phyloP scores from a whole-genome alignment of 2,113 vertebrate genomes.

The Laticauda laticaudata region DNA sequence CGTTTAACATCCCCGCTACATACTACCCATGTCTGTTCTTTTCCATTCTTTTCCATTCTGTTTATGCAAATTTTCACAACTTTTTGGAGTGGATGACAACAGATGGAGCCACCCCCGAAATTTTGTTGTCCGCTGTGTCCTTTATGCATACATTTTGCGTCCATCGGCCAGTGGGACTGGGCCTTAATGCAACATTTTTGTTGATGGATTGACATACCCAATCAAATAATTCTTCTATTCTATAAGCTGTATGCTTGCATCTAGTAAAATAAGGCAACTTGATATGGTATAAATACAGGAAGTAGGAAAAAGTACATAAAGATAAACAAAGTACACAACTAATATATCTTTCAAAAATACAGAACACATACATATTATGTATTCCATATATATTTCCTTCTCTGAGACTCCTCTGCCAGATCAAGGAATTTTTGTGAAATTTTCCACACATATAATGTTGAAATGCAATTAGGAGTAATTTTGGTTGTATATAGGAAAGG shows the following conservation, averaged over 20 bases:
- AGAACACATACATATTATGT: neutral
- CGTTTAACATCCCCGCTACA: no score
- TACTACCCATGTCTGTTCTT: no score
- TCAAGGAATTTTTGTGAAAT: neutral
- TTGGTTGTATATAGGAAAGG: neutral
- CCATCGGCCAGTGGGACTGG: no score
- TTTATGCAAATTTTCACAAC: no score
- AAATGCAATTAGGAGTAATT: neutral
- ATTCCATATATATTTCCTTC: neutral
- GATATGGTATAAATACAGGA: neutral
- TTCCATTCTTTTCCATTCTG: no score
- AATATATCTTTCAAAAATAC: neutral
- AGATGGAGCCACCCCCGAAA: no score
- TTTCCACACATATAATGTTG: neutral
- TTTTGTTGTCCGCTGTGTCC: no score
- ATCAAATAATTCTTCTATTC: neutral
- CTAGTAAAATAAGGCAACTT: neutral
- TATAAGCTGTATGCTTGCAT: neutral
- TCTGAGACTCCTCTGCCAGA: neutral
- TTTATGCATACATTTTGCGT: no score
- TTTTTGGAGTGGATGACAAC: no score
- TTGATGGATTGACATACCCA: neutral
- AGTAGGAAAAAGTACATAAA: conserved; percentile 3
- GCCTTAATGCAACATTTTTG: neutral
- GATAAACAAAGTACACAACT: neutral